These are phyloP conservation scores for Eciton burchellii DNA, from an alignment of 1,140 invertebrate genomes.

Conservation along the genomic window DNA sequence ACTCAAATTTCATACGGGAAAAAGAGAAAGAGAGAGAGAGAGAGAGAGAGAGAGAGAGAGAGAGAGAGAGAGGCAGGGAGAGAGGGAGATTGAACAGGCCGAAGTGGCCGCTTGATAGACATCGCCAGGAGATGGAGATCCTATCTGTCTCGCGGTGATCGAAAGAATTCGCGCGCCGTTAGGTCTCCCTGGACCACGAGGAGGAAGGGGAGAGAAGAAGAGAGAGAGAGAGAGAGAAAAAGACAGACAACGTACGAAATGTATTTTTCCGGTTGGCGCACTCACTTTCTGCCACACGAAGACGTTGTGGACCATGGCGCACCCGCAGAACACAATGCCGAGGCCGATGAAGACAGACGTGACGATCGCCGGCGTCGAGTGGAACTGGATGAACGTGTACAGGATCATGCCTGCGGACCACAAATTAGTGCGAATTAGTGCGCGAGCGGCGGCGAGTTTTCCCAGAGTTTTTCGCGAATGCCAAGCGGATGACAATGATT, in stretches of 20 bases:
- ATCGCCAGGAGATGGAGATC: constrained; percentile 18
- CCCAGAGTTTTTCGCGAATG: not conserved
- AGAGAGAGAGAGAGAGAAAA: not conserved
- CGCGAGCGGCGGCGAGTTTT: no score
- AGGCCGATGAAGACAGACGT: constrained; percentile 95
- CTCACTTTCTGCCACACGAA: constrained; percentile 96
- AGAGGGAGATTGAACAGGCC: no score
- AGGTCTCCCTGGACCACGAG: constrained; percentile 7
- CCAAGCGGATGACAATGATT: not conserved
- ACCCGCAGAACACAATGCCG: constrained; percentile 96
- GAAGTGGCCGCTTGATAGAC: no score
- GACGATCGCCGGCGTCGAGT: constrained; percentile 95
- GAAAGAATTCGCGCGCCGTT: constrained; percentile 56
- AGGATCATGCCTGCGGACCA: constrained; percentile 93
- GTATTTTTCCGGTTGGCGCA: constrained; percentile 44
- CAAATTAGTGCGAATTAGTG: constrained; percentile 15
- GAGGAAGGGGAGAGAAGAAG: not conserved
- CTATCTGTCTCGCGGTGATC: constrained; percentile 34
- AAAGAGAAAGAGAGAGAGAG: no score
- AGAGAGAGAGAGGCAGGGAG: no score
- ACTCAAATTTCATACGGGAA: no score
- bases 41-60: no score
- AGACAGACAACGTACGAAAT: not conserved
- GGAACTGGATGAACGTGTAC: constrained; percentile 96
- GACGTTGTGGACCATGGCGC: constrained; percentile 97